These are phyloP conservation scores for Minunthozetes semirufus DNA, from an alignment of 2,888 invertebrate genomes.

Conservation along the genomic window DNA sequence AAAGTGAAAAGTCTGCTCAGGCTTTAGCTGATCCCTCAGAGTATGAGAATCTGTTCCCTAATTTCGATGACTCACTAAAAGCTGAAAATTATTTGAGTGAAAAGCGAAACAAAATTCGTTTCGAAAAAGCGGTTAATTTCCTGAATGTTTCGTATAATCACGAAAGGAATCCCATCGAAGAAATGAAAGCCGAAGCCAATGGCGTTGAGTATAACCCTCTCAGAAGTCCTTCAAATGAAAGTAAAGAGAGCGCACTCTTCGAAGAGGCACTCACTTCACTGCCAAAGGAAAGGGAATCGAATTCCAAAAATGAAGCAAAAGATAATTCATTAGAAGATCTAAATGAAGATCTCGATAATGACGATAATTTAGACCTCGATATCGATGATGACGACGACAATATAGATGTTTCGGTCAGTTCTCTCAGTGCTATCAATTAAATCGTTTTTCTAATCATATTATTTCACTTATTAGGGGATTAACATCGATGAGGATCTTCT, in stretches of 20 bases:
- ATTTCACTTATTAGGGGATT: not conserved
- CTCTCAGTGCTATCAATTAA: not conserved
- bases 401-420: not conserved
- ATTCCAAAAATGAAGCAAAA: not conserved
- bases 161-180: constrained; percentile 64
- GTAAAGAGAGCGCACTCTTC: constrained; percentile 1
- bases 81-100: constrained; percentile 61
- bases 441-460: too few relatives aligned
- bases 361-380: constrained; percentile 10
- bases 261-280: constrained; percentile 6
- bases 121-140: constrained; percentile 58
- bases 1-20: constrained; percentile 81
- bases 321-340: constrained; percentile 9
- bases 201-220: not conserved
- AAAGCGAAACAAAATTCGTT: constrained; percentile 45
- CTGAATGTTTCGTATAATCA: constrained; percentile 54
- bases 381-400: not conserved
- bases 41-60: constrained; percentile 95
- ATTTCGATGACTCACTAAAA: constrained; percentile 62
- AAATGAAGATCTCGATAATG: constrained; percentile 9
- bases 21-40: constrained; percentile 89
- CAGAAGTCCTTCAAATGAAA: not conserved
- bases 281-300: not conserved
- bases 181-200: constrained; percentile 53
- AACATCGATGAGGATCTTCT: constrained; percentile 21